Conservation (phyloP, 2,888 invertebrate species). For the Rhingia campestris region DNA sequence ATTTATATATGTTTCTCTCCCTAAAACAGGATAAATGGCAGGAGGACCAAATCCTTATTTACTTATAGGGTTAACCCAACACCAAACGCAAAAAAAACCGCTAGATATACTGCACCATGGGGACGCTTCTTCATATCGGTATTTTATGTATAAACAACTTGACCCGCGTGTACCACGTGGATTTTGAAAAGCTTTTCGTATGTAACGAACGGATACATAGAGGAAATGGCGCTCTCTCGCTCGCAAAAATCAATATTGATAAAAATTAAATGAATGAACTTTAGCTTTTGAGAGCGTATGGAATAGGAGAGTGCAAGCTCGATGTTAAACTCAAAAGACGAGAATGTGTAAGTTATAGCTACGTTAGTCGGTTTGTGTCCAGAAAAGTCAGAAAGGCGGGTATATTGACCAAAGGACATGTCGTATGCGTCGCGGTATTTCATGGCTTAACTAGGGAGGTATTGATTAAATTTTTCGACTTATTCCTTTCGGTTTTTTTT, state of each 20-base stretch:
- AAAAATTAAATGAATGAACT: slow-evolving; percentile 71
- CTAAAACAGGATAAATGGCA: slow-evolving; percentile 21
- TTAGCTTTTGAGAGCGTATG: slow-evolving; percentile 53
- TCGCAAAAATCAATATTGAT: slow-evolving; percentile 69
- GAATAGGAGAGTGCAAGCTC: slow-evolving; percentile 23
- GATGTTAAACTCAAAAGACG: neutral
- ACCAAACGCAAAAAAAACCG: slow-evolving; percentile 15
- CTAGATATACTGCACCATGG: slow-evolving; percentile 21
- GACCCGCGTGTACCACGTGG: slow-evolving; percentile 66
- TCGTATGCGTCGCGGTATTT: slow-evolving; percentile 45
- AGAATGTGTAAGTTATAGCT: slow-evolving; percentile 13
- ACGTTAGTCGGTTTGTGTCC: slow-evolving; percentile 31
- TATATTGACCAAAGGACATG: slow-evolving; percentile 69
- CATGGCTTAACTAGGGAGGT: slow-evolving; percentile 31
- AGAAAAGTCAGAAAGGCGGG: slow-evolving; percentile 30
- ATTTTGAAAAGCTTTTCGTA: slow-evolving; percentile 49
- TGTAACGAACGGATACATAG: slow-evolving; percentile 28
- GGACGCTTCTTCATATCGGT: slow-evolving; percentile 1
- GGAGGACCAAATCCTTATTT: slow-evolving; percentile 31
- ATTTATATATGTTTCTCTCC: slow-evolving; percentile 8
- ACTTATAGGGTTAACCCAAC: slow-evolving; percentile 12
- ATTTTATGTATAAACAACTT: slow-evolving; percentile 48
- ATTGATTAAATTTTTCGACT: slow-evolving; percentile 51
- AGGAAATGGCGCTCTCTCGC: slow-evolving; percentile 40
- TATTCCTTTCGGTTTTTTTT: slow-evolving; percentile 19